phyloP scores from a whole-genome alignment of 2,797 vertebrate genomes.

The Schizopygopsis malacanthus region DNA sequence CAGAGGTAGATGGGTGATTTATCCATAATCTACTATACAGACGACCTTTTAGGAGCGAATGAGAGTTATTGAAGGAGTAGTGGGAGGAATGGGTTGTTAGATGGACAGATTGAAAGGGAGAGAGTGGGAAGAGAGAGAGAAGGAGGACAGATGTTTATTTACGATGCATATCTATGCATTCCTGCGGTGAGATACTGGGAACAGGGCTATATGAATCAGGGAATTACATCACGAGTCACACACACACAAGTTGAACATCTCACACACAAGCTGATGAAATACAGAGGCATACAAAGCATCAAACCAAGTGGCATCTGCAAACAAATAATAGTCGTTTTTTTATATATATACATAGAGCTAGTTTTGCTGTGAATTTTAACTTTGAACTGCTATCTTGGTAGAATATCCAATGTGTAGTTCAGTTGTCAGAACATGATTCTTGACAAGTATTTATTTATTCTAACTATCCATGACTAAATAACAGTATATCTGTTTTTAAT shows the following conservation, averaged over 20 bases:
- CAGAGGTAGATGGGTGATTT: constrained; percentile 67
- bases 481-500: background rate
- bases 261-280: background rate
- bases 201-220: constrained; percentile 25
- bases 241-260: background rate
- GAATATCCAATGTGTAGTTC: background rate
- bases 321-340: background rate
- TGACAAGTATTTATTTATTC: background rate
- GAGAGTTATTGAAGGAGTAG: constrained; percentile 21
- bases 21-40: constrained; percentile 63
- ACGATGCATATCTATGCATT: constrained; percentile 51
- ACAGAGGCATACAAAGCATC: background rate
- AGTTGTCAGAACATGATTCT: background rate
- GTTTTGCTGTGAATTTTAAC: background rate
- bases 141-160: constrained; percentile 65
- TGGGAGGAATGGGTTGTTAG: constrained; percentile 22
- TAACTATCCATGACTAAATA: background rate
- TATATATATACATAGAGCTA: background rate
- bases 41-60: background rate
- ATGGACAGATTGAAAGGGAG: constrained; percentile 17
- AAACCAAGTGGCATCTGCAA: background rate
- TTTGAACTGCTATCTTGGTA: background rate
- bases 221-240: constrained; percentile 7
- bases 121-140: constrained; percentile 24
- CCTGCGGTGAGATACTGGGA: constrained; percentile 52